Percentiles rank a stretch among this genome's conserved stretches.
Conservation (phyloP, 2,888 invertebrate species). For the Dryobotodes eremita region DNA sequence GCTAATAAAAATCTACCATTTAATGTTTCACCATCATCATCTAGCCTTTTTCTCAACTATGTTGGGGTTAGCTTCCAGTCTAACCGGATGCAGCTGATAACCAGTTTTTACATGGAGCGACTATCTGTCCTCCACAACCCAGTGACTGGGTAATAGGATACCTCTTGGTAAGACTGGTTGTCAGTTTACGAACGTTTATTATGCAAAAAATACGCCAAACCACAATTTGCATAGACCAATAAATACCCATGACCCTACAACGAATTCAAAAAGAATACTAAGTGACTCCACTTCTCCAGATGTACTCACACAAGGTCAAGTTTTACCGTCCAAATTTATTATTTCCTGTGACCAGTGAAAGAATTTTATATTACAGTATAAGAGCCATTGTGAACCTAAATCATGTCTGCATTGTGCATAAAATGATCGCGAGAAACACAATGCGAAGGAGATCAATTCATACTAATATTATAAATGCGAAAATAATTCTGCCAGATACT, state of each 20-base stretch:
- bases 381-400: slow-evolving; percentile 53
- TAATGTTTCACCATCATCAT: neutral
- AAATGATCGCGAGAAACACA: slow-evolving; percentile 26
- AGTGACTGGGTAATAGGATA: neutral
- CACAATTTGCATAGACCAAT: slow-evolving; percentile 39
- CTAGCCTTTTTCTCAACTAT: neutral
- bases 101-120: neutral
- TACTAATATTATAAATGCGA: neutral
- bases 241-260: slow-evolving; percentile 61
- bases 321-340: slow-evolving; percentile 73
- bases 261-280: slow-evolving; percentile 69
- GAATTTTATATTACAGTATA: slow-evolving; percentile 61
- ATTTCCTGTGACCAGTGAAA: slow-evolving; percentile 70
- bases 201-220: slow-evolving; percentile 1
- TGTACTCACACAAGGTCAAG: slow-evolving; percentile 67
- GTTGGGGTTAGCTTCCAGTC: neutral
- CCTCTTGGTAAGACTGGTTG: neutral
- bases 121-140: neutral
- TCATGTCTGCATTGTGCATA: slow-evolving; percentile 59
- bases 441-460: slow-evolving; percentile 19
- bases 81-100: neutral
- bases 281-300: slow-evolving; percentile 53
- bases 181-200: neutral
- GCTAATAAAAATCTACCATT: neutral
- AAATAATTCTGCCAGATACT: neutral